Base-by-base conservation (phyloP, 2,888 invertebrate genomes). In the Toxonevra muliebris region DNA sequence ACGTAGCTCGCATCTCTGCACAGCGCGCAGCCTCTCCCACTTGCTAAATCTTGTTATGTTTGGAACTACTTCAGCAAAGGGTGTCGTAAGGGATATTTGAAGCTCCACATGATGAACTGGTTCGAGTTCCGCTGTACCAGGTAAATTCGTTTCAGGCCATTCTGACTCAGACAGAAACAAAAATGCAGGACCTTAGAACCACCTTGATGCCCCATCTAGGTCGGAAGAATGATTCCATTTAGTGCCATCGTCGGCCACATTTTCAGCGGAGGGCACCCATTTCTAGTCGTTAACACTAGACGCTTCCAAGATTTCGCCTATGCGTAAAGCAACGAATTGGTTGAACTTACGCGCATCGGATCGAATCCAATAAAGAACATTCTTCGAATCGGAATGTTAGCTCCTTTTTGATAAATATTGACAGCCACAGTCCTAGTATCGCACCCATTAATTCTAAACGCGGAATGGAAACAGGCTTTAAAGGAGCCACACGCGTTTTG, bases 121-220 rank as follows among this genome's bases (percentile, higher is more conserved):
- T 7, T n/a, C 30, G 15, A 60, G 59, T 42, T 42, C 20, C 2
- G 65, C n/a, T 3, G 55, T 40, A 41, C 17, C 66, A 63, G 2
- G 68, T 65, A 50, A 69, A 66, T 62, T 62, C 68, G 19, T 59
- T 60, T 70, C 68, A 19, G 66, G 66, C 65, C 69, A 69, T 15
- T 61, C 54, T 8, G 53, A 13, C 20, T 66, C 50, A 3, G 45
- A 17, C 10, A 4, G 40, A 41, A n/a, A 11, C 20, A 67, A 42
- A 58, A 65, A 70, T 13, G 50, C 11, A 42, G 70, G 67, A 1
- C 65, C 58, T 13, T 42, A 20, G 45, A 65, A 65, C 66, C 61
- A 69, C 48, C 9, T 69, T 41, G 7, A n/a, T 13, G 19, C 55
- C 40, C 17, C 61, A 65, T 41, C 50, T 15, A 5, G 48, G 42